Base-by-base conservation (phyloP, 1,140 invertebrate genomes). In the Brachionus koreanus region DNA sequence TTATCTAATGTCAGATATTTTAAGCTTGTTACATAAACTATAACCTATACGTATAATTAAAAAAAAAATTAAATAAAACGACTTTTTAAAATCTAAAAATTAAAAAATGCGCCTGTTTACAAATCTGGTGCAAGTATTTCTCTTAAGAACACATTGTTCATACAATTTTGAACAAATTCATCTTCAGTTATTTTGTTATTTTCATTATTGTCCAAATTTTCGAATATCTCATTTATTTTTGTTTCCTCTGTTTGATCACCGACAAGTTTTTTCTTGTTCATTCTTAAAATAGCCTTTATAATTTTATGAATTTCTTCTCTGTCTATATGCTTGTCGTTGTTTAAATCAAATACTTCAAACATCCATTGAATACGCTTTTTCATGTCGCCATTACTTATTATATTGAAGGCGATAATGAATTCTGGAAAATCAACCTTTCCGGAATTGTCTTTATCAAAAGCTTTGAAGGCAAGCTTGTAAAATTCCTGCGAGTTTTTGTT, bases 141-240 rank as follows among this genome's bases (percentile, higher is more conserved):
- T 23, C 76, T 39, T 5, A 79, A 6, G 49, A 79, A 79, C 3
- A 79, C 35, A 43, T 79, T 79, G 33, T 79, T 65, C 33, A 35
- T 61, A 16, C 76, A 79, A 43, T 65, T 79, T 39, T 83, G 12
- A 25, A 83, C 33, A 29, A 83, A 83, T 46, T 83, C 82, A 33
- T 83, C 69, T 46, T 69, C 33, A 12, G 49, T 33, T 9, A 83
- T 67, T 37, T 35, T 42, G 9, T 67, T 12, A 49, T 83, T 69
- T 9, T 76, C 52, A 83, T 76, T 77, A 5, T 33, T 29, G 35
- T 83, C 82, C 23, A 83, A 33, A 46, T 61, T 43, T 19, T 63
- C 52, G 35, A 83, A 67, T 4, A 83, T 37, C 13, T 63, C 46
- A 63, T 83, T 39, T 9, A 79, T 83, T 4, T 75, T 57, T 13